These are phyloP conservation scores for Bombus consobrinus DNA, from an alignment of 1,140 invertebrate genomes.

Conservation along the genomic window DNA sequence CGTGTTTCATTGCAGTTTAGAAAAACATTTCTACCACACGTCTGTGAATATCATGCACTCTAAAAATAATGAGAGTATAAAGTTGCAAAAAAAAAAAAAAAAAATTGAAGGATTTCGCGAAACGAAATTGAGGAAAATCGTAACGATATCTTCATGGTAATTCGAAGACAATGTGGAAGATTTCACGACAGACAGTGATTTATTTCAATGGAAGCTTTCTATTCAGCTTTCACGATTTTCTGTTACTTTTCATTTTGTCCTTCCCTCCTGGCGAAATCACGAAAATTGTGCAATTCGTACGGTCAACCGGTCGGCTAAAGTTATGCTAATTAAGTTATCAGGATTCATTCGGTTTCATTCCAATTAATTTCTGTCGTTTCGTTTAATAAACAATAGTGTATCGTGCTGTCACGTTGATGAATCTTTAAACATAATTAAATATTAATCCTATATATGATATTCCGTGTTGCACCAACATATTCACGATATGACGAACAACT, in stretches of 20 bases:
- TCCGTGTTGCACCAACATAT: not conserved
- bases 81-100: not conserved
- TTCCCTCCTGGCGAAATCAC: not conserved
- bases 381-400: not conserved
- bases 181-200: conserved; percentile 7
- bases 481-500: not conserved
- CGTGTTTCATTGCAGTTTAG: conserved; percentile 4
- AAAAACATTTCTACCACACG: not conserved
- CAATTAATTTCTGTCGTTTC: conserved; percentile 4
- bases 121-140: not conserved
- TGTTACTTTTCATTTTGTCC: not conserved
- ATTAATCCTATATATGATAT: conserved; percentile 4
- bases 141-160: not conserved
- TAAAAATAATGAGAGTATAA: not conserved
- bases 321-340: conserved; percentile 29
- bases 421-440: conserved; percentile 4
- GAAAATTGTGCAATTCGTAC: conserved; percentile 29
- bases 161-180: not conserved
- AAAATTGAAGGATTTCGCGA: not conserved
- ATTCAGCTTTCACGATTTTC: conserved; percentile 19
- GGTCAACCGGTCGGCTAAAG: not conserved
- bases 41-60: not conserved
- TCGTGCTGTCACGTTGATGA: conserved; percentile 1
- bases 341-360: conserved; percentile 23
- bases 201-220: conserved; percentile 15